These are phyloP conservation scores for Lasius platythorax DNA, from an alignment of 2,888 invertebrate genomes.

Conservation along the genomic window DNA sequence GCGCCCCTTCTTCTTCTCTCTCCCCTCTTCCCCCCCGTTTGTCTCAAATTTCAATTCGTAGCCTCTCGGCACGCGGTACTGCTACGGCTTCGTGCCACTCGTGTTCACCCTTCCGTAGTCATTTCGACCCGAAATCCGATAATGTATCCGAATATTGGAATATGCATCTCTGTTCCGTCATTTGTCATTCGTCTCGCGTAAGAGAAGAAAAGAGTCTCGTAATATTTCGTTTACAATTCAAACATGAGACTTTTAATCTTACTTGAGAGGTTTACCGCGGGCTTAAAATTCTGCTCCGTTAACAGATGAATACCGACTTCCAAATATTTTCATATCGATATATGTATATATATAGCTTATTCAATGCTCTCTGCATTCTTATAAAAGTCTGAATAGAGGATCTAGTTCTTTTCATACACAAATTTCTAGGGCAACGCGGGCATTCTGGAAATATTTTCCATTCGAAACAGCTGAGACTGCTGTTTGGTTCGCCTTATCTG, in stretches of 20 bases:
- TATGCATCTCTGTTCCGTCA: slow-evolving; percentile 19
- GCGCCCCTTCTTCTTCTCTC: slow-evolving; percentile 42
- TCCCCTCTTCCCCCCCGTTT: slow-evolving; percentile 21
- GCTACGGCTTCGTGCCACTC: slow-evolving; percentile 16
- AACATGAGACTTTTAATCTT: slow-evolving; percentile 16
- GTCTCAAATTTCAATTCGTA: slow-evolving; percentile 55
- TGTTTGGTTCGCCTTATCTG: slow-evolving; percentile 16
- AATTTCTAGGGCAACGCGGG: slow-evolving; percentile 27
- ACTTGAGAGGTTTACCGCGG: not conserved
- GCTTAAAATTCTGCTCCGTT: slow-evolving; percentile 13
- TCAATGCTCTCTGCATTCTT: slow-evolving; percentile 7
- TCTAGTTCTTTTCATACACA: slow-evolving; percentile 50
- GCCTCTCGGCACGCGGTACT: slow-evolving; percentile 23
- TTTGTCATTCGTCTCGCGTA: not conserved
- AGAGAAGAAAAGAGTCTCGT: not conserved
- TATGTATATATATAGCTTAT: not conserved
- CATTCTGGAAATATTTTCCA: slow-evolving; percentile 30
- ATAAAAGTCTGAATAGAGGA: slow-evolving; percentile 16
- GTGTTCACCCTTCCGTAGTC: slow-evolving; percentile 10
- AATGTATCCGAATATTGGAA: slow-evolving; percentile 16
- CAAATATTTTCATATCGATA: slow-evolving; percentile 37
- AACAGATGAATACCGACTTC: not conserved
- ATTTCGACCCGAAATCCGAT: slow-evolving; percentile 37
- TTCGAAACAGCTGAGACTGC: not conserved
- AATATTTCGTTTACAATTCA: slow-evolving; percentile 24